These are phyloP conservation scores for Acanthaster planci DNA, from an alignment of 35 echinoderm and acorn worm species.

Conservation along the genomic window DNA sequence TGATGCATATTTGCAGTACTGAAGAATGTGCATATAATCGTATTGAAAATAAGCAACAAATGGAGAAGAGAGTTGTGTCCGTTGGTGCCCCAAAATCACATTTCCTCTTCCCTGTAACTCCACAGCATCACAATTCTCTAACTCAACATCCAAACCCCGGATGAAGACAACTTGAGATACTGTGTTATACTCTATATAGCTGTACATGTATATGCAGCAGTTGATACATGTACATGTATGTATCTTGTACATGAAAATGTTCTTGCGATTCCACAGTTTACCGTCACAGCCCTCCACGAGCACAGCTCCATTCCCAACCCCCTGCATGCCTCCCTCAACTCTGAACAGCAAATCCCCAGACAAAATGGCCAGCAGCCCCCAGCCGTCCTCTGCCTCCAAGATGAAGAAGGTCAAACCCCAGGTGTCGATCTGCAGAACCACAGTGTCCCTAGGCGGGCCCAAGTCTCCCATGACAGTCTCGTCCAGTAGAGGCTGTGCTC, in stretches of 20 bases:
- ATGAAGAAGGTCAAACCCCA: not conserved
- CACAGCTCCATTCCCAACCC: constrained; percentile 10
- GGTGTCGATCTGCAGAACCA: not conserved
- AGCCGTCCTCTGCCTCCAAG: not conserved
- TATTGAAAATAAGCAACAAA: too few species aligned
- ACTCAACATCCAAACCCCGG: too few species aligned
- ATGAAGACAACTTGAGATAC: not conserved
- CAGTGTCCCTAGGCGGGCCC: not conserved
- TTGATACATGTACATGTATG: not conserved
- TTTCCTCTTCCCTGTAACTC: too few species aligned
- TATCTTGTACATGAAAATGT: not conserved
- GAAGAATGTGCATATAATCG: too few species aligned
- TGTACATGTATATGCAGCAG: not conserved
- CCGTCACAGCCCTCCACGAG: not conserved
- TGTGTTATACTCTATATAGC: not conserved
- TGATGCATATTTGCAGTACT: too few species aligned
- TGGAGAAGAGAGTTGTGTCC: too few species aligned
- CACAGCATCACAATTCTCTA: too few species aligned
- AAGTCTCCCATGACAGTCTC: not conserved
- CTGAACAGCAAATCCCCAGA: not conserved
- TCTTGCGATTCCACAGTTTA: not conserved
- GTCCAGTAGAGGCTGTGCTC: not conserved
- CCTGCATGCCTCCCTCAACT: not conserved
- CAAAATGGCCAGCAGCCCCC: not conserved
- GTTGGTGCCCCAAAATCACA: too few species aligned